Evolutionary conservation across 2,797 vertebrate genomes (phyloP).

Genomic region (Anabacerthia variegaticeps): DNA sequence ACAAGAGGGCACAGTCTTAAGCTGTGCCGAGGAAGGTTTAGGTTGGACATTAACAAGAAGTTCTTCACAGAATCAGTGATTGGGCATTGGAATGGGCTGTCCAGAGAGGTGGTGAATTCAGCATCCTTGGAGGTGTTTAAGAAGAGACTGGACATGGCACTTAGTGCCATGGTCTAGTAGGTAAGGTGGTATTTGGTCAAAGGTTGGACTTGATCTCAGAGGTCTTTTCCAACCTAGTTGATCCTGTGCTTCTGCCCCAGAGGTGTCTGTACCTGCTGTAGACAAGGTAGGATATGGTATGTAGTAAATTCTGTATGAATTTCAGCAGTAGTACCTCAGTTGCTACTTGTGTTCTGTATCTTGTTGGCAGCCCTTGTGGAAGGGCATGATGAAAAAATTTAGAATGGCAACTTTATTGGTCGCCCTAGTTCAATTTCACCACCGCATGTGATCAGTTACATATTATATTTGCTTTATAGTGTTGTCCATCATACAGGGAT

Average conservation of each 20-base stretch:
- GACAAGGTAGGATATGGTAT: background rate
- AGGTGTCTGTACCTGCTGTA: background rate
- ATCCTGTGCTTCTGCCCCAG: background rate
- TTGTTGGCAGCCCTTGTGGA: background rate
- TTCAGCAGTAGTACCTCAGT: fast-evolving
- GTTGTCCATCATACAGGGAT: background rate
- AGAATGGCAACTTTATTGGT: background rate
- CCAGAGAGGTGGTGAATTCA: background rate
- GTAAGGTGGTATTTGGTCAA: background rate
- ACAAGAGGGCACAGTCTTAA: background rate
- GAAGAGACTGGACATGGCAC: background rate
- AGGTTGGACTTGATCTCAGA: background rate
- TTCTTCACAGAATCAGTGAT: background rate
- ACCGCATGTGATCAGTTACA: fast-evolving
- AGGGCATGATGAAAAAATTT: background rate
- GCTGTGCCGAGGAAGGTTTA: background rate
- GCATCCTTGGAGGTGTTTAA: background rate
- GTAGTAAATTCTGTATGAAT: background rate
- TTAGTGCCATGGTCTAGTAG: background rate
- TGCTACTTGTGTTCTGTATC: background rate
- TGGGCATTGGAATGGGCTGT: background rate
- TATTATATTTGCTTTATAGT: background rate
- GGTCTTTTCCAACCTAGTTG: background rate
- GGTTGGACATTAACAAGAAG: background rate
- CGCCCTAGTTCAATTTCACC: background rate